Base-by-base conservation (phyloP, 2,888 invertebrate species). In the Drosophila subquinaria region DNA sequence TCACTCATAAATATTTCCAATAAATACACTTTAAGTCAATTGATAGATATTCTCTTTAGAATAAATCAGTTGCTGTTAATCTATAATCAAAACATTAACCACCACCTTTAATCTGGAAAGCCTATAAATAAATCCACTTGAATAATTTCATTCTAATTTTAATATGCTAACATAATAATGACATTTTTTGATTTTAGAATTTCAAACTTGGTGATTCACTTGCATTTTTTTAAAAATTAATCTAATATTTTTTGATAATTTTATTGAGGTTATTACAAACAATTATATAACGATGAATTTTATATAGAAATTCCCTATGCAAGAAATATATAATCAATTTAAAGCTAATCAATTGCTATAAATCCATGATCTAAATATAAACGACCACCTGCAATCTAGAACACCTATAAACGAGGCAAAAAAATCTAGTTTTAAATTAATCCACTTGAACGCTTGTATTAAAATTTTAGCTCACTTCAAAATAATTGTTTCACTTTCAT, bases 371-470 rank as follows among this genome's bases (percentile, higher is more conserved):
- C 27, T 8, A 13, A 3, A 43, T 15, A 48, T n/a, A 35, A 15
- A 13, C 35, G 9, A 67, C 17, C 33, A 63, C n/a, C 27, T 36
- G 11, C n/a, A 5, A 38, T 20, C 27, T 27, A 1, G 13, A 23
- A 11, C 45, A 4, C 27, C 36, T 27, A 13, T 0, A 10, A 38
- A 3, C 4, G 4, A 13, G 8, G 1, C 60, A 51, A 60, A 42
- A 42, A 23, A 42, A 10, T 9, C 33, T 15, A 55, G 23, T 27
- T 53, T 17, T 33, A 15, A 20, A 17, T 48, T 27, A 59, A 76
- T 63, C 30, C 35, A 17, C 36, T 47, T 11, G 36, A 52, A 20
- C 1, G 1, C 30, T 30, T 30, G 6, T 38, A 20, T 3, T 3
- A 30, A 1, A 13, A 8, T 10, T 27, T n/a, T n/a, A 15, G 11